Base-by-base conservation (phyloP, 30 jellyfish, hydroid and myxozoan genomes). In the Chironex yamaguchii region DNA sequence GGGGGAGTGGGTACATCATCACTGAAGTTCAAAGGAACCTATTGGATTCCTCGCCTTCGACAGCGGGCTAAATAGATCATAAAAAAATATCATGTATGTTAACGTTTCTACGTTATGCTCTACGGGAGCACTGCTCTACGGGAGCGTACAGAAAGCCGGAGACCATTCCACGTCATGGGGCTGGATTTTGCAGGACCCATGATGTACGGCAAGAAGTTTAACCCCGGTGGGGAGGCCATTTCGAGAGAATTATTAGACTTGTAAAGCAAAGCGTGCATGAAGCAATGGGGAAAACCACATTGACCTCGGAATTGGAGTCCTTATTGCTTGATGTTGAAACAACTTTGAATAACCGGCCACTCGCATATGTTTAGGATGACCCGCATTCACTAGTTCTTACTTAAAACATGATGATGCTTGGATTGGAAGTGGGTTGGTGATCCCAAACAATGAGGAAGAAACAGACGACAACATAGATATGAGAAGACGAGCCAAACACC, bases 191-290 rank as follows among this genome's bases (percentile, higher is more conserved):
- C 91, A 17, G 91, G 76, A 4, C 91, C 88, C 14, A 4, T 79
- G 63, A 24, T 14, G 72, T 79, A 35, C 87, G 34, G n/a, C n/a
- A n/a, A n/a, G n/a, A 48, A 48, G n/a, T 9, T 48, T 9, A n/a
- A 48, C 88, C 91, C 34, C 65, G 91, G 88, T 79, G 91, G 91
- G 91, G 88, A 9, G 91, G 91, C 27, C 91, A 79, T 49, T 79
- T 58, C 65, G 91, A 79, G 87, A 74, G 91, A 34, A 11, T 58
- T 71, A 53, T 79, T 64, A 73, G 88, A 4, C 50, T 79, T 20
- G 75, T 79, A 11, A 79, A 79, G 36, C 91, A 79, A 24, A 25
- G 86, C 35, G n/a, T 79, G 35, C 65, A 64, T 0, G 65, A 62
- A 53, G 74, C 87, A 9, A 20, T 79, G 11, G 91, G 91, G 26